These are phyloP conservation scores for Harpagifer antarcticus DNA, from an alignment of 2,797 vertebrate species.

Conservation along the genomic window DNA sequence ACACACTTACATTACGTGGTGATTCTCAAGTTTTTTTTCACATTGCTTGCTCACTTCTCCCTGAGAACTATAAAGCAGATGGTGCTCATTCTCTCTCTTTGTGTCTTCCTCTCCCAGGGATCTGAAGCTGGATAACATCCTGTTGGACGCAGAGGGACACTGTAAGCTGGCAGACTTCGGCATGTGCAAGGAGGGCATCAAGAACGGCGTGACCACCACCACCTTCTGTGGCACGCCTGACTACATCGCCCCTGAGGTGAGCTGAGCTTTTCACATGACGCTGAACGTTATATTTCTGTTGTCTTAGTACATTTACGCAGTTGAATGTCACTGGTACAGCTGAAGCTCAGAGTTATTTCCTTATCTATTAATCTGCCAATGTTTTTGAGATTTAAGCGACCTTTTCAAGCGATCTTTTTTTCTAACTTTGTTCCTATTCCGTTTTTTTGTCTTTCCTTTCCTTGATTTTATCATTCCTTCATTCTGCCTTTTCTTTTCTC, in stretches of 20 bases:
- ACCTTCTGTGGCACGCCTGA: conserved; percentile 99
- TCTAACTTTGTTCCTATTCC: not conserved
- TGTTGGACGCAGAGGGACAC: conserved; percentile 97
- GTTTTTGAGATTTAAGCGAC: too few species aligned
- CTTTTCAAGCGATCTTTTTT: not conserved
- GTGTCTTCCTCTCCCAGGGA: conserved; percentile 84
- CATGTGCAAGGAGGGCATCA: conserved; percentile 98
- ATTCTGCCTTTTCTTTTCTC: not conserved
- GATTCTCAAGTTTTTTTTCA: conserved; percentile 6
- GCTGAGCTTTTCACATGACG: not conserved
- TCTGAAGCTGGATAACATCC: conserved; percentile 99
- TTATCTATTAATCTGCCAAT: too few species aligned
- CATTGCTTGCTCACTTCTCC: conserved; percentile 16
- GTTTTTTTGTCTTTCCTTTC: not conserved
- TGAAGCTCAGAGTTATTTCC: not conserved
- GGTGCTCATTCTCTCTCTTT: conserved; percentile 14
- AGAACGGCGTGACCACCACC: conserved; percentile 96
- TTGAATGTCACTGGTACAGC: too few species aligned
- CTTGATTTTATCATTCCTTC: not conserved
- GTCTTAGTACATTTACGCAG: not conserved
- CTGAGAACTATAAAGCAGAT: conserved; percentile 28
- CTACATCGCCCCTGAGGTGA: conserved; percentile 98
- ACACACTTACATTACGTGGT: conserved; percentile 6
- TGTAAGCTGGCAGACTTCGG: conserved; percentile 99
- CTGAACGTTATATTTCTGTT: not conserved